phyloP scores from a whole-genome alignment of 2,888 invertebrate species.

The Coenonympha arcania region DNA sequence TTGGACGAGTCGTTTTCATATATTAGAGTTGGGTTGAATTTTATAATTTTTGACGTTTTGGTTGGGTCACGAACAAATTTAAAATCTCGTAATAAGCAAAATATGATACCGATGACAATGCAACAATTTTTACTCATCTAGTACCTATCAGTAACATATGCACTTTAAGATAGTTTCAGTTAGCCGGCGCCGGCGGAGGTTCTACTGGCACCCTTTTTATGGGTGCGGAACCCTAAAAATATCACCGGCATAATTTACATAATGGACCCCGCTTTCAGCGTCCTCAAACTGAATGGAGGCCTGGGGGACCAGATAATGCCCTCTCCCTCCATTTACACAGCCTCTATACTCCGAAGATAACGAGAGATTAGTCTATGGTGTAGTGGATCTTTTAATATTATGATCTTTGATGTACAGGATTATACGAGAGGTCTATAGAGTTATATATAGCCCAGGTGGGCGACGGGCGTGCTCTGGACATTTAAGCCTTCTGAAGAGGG shows the following conservation, averaged over 20 bases:
- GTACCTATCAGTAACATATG: too few species aligned
- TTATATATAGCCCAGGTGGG: conserved; percentile 23
- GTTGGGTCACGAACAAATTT: too few species aligned
- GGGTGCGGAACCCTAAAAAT: too few species aligned
- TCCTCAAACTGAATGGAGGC: conserved; percentile 34
- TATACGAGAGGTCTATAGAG: conserved; percentile 20
- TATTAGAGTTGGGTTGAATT: too few species aligned
- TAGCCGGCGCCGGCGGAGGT: too few species aligned
- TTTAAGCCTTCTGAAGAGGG: conserved; percentile 15
- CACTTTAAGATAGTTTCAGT: too few species aligned
- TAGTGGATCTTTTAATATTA: conserved; percentile 30
- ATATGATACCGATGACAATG: too few species aligned
- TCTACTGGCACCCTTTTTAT: too few species aligned
- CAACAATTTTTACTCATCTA: too few species aligned
- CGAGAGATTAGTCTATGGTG: conserved; percentile 29
- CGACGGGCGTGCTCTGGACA: conserved; percentile 22
- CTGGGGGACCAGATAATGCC: conserved; percentile 49
- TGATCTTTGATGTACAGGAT: conserved; percentile 30
- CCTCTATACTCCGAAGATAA: conserved; percentile 34
- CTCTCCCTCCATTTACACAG: conserved; percentile 45
- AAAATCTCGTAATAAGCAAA: too few species aligned
- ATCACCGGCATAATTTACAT: conserved; percentile 34
- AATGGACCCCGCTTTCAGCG: conserved; percentile 31
- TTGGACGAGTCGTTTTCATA: too few species aligned
- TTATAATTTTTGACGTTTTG: too few species aligned